A percentile compares a stretch with the other conserved stretches of the same genome.
Evolutionary conservation across 1,140 invertebrate species (phyloP).

Genomic region (Drosophila nikananu): DNA sequence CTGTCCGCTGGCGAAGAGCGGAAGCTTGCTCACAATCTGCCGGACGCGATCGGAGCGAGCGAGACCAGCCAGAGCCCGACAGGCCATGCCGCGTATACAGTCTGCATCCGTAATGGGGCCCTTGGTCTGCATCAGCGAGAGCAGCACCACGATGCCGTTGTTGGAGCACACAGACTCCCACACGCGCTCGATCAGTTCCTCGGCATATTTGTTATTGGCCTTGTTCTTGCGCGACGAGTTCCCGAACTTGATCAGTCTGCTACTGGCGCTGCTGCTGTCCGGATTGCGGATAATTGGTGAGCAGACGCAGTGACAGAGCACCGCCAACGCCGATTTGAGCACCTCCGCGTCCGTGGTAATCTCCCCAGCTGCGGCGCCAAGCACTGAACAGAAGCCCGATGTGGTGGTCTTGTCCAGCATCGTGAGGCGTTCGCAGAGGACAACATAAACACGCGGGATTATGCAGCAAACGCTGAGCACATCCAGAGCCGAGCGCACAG

Average conservation of each 20-base stretch:
- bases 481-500: slow-evolving; percentile 95
- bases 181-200: slow-evolving; percentile 95
- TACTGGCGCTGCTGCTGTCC: slow-evolving; percentile 85
- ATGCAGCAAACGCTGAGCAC: slow-evolving; percentile 95
- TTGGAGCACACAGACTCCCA: slow-evolving; percentile 97
- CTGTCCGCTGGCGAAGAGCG: slow-evolving; percentile 96
- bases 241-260: slow-evolving; percentile 80
- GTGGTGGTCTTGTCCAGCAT: slow-evolving; percentile 90
- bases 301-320: slow-evolving; percentile 97
- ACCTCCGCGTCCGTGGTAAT: slow-evolving; percentile 95
- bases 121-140: slow-evolving; percentile 95
- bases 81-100: slow-evolving; percentile 95
- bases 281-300: slow-evolving; percentile 92
- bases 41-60: slow-evolving; percentile 95
- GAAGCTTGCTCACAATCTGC: slow-evolving; percentile 98
- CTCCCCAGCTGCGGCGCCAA: slow-evolving; percentile 95
- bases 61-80: slow-evolving; percentile 95
- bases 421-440: slow-evolving; percentile 92
- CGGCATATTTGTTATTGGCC: slow-evolving; percentile 90
- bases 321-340: slow-evolving; percentile 94
- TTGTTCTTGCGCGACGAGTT: slow-evolving; percentile 90
- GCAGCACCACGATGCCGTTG: slow-evolving; percentile 97
- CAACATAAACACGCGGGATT: slow-evolving; percentile 93
- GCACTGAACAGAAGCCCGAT: slow-evolving; percentile 90
- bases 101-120: slow-evolving; percentile 98